Conservation (phyloP, 2,113 vertebrate genomes). For the Ornithorhynchus anatinus region DNA sequence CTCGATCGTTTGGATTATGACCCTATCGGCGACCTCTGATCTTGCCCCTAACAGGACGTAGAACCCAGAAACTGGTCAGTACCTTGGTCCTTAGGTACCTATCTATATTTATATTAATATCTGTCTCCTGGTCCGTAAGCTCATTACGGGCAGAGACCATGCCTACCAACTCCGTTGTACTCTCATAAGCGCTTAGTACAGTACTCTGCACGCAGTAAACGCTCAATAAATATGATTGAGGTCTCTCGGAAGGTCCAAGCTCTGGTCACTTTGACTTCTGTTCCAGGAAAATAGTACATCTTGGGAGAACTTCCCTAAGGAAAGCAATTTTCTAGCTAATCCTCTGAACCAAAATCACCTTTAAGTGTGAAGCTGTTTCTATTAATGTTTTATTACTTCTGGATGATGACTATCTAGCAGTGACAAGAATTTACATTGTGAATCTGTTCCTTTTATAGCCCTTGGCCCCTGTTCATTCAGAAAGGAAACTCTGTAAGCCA, state of each 20-base stretch:
- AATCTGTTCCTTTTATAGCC: not conserved
- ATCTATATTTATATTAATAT: too few relatives aligned
- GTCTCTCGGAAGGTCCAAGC: not conserved
- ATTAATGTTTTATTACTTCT: conserved; percentile 4
- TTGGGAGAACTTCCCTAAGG: conserved; percentile 6
- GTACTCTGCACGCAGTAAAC: too few relatives aligned
- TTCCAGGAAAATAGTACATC: conserved; percentile 7
- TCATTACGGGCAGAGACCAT: too few relatives aligned
- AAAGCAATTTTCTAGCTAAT: conserved; percentile 15
- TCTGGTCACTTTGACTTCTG: conserved; percentile 8
- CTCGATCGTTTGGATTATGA: conserved; percentile 3
- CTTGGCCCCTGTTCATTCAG: not conserved
- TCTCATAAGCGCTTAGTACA: too few relatives aligned
- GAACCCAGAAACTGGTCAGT: not conserved
- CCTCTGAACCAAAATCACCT: not conserved
- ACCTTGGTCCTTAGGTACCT: not conserved
- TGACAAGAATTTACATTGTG: not conserved
- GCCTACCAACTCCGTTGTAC: too few relatives aligned
- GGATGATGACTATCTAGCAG: not conserved
- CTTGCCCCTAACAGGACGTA: not conserved
- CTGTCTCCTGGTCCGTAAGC: too few relatives aligned
- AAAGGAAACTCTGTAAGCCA: not conserved
- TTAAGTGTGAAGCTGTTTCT: conserved; percentile 7
- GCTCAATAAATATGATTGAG: too few relatives aligned
- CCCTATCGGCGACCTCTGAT: not conserved